Base-by-base conservation (phyloP, 1,140 invertebrate species). In the Diachasma alloeum region DNA sequence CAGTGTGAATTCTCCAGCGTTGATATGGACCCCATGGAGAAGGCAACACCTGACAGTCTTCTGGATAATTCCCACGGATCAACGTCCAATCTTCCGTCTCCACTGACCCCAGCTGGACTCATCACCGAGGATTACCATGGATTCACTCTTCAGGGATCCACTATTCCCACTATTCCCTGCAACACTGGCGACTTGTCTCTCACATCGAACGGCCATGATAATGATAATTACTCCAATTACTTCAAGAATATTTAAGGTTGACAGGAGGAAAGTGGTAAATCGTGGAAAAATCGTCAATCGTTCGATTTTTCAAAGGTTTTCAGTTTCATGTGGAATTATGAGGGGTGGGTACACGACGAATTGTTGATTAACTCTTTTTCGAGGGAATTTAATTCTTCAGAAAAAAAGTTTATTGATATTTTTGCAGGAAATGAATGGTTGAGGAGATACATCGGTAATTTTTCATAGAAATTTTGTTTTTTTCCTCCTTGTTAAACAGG, bases 161-260 rank as follows among this genome's bases (percentile, higher is more conserved):
- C 92, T 77, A 94, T 95, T 85, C 93, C 93, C 11, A 94, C 92
- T 26, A 94, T 95, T 83, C 93, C 93, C 6, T 95, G 94, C 85
- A 93, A 91, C 72, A 94, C 93, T 5, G 93, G 93, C 4, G 92
- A 93, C 76, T 84, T 87, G 68, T 87, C 87, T 37, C 83, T 84
- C 46, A 84, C 82, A 66, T 78, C 85, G 22, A 74, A 81, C 48
- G 85, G 89, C 73, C 71, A 82, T 11, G 78, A 87, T 42, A 79
- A 83, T 1, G 84, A 85, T 36, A 78, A 76, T 76, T 86, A 84
- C 78, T 74, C 84, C 22, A 79, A 46, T 74, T 83, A 82, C 73
- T 85, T 84, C 42, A 82, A 85, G 69, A 86, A 83, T 63, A 82
- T 82, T 74, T 86, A 84, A 6, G 31, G 78, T 19, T 3, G 48